Evolutionary conservation across 2,113 vertebrate genomes (phyloP).

Genomic region (Aviceda subcristata): DNA sequence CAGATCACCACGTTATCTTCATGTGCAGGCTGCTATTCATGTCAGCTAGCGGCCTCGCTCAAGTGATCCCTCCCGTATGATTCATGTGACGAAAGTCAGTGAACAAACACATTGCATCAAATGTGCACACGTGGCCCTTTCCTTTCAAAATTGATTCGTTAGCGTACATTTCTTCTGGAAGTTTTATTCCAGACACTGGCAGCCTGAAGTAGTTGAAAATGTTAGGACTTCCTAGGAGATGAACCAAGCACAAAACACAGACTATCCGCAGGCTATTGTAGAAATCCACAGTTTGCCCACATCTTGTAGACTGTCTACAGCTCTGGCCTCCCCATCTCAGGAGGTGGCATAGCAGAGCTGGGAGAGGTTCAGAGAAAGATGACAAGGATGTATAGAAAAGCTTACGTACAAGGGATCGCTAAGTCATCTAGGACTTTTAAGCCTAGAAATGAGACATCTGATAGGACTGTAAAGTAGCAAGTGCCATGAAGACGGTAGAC

Average conservation of each 20-base stretch:
- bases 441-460: not conserved
- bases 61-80: not conserved
- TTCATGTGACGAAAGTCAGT: not conserved
- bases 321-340: not conserved
- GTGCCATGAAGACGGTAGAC: not conserved
- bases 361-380: not conserved
- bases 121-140: not conserved
- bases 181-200: not conserved
- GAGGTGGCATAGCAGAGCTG: not conserved
- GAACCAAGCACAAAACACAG: not conserved
- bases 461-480: not conserved
- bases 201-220: not conserved
- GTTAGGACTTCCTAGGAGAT: not conserved
- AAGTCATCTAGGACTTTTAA: not conserved
- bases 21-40: not conserved
- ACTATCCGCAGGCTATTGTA: not conserved
- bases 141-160: not conserved
- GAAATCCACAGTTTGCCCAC: not conserved
- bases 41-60: not conserved
- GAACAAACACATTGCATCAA: not conserved
- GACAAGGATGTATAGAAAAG: not conserved
- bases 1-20: not conserved
- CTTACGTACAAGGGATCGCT: not conserved
- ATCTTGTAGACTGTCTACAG: not conserved
- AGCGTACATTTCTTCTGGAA: not conserved